Base-by-base conservation (phyloP, 2,113 vertebrate species). In the Hippolais icterina region DNA sequence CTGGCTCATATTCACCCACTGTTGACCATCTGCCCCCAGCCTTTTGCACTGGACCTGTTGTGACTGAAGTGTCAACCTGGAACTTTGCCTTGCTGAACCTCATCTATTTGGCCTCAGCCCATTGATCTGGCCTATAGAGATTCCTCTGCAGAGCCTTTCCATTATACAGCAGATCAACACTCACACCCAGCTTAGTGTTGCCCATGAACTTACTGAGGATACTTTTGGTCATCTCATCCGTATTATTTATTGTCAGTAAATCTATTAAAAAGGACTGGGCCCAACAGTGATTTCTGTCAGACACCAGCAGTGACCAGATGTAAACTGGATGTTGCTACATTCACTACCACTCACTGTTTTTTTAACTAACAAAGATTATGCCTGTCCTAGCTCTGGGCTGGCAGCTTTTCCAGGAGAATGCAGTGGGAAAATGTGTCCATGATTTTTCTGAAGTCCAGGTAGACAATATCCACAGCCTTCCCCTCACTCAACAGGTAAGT, bases 101-200 rank as follows among this genome's bases (percentile, higher is more conserved):
- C 22, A 9, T 23, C 37, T 11, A 1, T 11, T 16, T 1, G 11
- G 15, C 27, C 50, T 57, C 22, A 65, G 22, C 17, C 18, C 22
- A 19, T 4, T 0, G 0, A 31, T 50, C 27, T 24, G 21, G 31
- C 22, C 14, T 37, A 52, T 8, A 27, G 8, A 50, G 15, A 65
- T 20, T 18, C 17, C 13, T 42, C 25, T 42, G 14, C 57, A 42
- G 21, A 35, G 5, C 13, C 14, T 42, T 71, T 25, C 9, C 7
- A 22, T 10, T 8, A 12, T 15, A 27, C 18, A 72, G 57, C 31
- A 31, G 29, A 49, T 49, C 29, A 71, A 18, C 9, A n/a, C 3
- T 64, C 20, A 11, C 18, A 42, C 3, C 3, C 50, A 72, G 10
- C 1, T 16, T 33, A 57, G 5, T 27, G 52, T 6, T 44, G 37